A percentile compares a stretch with the other conserved stretches of the same genome.
phyloP scores from a whole-genome alignment of 92 coral and sea anemone genomes.

The Porites cylindrica region DNA sequence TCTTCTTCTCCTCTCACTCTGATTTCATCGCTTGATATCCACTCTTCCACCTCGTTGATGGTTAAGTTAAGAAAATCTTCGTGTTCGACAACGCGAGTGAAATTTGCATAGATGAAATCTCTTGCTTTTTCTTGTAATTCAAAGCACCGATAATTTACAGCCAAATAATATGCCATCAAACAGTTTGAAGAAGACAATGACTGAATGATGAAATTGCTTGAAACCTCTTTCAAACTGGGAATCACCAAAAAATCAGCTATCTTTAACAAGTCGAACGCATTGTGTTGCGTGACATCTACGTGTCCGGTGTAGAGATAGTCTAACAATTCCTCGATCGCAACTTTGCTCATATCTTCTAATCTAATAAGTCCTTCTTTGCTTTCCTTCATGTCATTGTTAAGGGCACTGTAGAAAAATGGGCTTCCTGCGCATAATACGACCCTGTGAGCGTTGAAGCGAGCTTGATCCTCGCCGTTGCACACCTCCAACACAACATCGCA shows the following conservation, averaged over 20 bases:
- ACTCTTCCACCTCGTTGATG: background rate
- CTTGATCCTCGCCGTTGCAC: constrained; percentile 29
- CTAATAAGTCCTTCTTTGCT: constrained; percentile 45
- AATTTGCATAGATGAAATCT: background rate
- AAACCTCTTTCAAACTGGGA: background rate
- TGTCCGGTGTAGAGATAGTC: constrained; percentile 27
- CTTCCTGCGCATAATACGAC: constrained; percentile 78
- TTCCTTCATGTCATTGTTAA: constrained; percentile 42
- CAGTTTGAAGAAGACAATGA: background rate
- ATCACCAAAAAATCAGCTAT: background rate
- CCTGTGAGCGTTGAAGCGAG: constrained; percentile 61
- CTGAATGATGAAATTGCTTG: background rate
- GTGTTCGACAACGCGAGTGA: background rate
- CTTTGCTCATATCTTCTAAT: constrained; percentile 40
- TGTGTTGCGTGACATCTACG: background rate
- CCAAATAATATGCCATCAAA: background rate
- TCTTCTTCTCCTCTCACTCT: background rate
- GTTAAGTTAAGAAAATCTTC: background rate
- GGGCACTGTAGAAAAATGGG: constrained; percentile 61
- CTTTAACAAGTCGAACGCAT: background rate
- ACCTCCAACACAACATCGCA: constrained; percentile 53
- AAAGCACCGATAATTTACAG: background rate
- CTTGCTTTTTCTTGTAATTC: background rate
- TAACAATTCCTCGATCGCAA: constrained; percentile 34
- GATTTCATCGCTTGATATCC: constrained; percentile 6